Percentiles rank a stretch among this genome's conserved stretches.
Evolutionary conservation across 2,113 vertebrate species (phyloP).

Genomic region (Callospermophilus lateralis): DNA sequence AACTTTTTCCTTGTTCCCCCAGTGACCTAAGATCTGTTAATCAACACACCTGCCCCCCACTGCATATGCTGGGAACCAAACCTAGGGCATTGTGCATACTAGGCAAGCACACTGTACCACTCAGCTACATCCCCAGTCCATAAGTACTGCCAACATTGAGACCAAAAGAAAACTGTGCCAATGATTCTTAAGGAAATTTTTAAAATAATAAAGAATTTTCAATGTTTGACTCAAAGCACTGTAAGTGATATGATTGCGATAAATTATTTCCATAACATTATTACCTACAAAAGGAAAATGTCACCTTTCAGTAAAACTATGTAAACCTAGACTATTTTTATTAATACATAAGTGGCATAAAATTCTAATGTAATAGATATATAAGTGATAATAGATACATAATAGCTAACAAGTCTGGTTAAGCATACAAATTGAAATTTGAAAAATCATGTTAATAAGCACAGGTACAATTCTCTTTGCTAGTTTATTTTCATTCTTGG

Average conservation of each 20-base stretch:
- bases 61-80: too few species aligned
- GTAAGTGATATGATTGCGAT: too few species aligned
- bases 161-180: not conserved
- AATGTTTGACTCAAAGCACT: too few species aligned
- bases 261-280: not conserved
- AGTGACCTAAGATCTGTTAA: too few species aligned
- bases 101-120: too few species aligned
- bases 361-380: not conserved
- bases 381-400: not conserved
- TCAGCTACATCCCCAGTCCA: too few species aligned
- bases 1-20: not conserved
- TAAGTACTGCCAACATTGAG: not conserved
- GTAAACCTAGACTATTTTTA: not conserved
- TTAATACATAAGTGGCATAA: not conserved
- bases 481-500: not conserved
- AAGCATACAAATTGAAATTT: not conserved
- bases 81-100: too few species aligned
- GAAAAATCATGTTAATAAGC: not conserved
- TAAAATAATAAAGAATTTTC: too few species aligned
- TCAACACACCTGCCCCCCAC: too few species aligned
- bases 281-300: not conserved
- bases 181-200: not conserved
- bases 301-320: not conserved
- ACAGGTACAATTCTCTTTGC: not conserved
- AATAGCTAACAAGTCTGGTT: not conserved